Base-by-base conservation (phyloP, 35 echinoderm and acorn worm species). In the Eucidaris tribuloides region DNA sequence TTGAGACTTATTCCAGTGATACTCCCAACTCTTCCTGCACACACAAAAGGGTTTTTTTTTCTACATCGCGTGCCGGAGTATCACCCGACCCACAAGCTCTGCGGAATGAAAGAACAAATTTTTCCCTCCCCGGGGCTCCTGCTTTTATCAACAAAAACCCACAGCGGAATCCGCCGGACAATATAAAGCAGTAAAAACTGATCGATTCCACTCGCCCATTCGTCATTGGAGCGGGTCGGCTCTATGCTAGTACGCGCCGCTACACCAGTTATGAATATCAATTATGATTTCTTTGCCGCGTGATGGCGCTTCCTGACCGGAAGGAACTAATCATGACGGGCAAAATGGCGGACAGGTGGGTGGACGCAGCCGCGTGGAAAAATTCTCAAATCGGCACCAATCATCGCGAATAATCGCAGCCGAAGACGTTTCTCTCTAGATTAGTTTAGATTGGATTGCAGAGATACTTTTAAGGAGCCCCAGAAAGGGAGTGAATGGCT, bases 221-320 rank as follows among this genome's bases (percentile, higher is more conserved):
- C 68, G 68, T 23, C 14, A 22, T 17, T 22, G 25, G 38, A 74
- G 3, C 61, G 28, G 28, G 61, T 34, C n/a, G n/a, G n/a, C n/a
- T 34, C 37, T n/a, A n/a, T n/a, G n/a, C n/a, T 40, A 74, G 68
- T 36, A 24, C 41, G 68, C 68, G 68, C 68, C 35, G 68, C 37
- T 74, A 74, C 37, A 74, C 68, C 68, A 74, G 68, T 74, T 74
- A 74, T 74, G 68, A 74, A 74, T 74, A 74, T 74, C 68, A 74
- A 74, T 74, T 74, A 74, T 74, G 68, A 74, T 74, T 74, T 74
- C 68, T 74, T 74, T 43, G 68, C 68, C 68, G 68, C 38, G 44
- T 74, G 68, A 74, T 74, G 68, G 68, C 68, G 68, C 68, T 74
- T 74, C 68, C 68, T 40, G 9, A 5, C 68, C 68, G 68, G 68